Conservation (phyloP, 2,888 invertebrate species). For the Petrolisthes manimaculis region DNA sequence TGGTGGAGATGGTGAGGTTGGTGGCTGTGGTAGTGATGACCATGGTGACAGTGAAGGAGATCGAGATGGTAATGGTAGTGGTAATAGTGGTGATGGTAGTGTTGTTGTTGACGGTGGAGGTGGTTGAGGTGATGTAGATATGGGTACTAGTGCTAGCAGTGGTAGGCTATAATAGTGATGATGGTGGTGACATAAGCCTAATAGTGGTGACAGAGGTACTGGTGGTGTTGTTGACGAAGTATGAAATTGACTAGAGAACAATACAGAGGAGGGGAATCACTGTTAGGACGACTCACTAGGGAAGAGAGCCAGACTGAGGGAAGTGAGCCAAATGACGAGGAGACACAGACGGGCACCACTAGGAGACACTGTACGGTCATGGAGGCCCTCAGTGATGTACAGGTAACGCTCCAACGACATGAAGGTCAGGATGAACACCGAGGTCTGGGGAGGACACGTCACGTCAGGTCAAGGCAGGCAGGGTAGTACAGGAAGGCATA, state of each 20-base stretch:
- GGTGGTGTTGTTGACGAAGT: no score
- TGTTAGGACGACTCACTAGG: slow-evolving; percentile 72
- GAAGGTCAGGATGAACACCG: slow-evolving; percentile 78
- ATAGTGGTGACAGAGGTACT: background rate
- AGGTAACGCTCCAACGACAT: slow-evolving; percentile 80
- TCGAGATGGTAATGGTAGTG: background rate
- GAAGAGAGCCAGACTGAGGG: slow-evolving; percentile 76
- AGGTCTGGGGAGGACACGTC: slow-evolving; percentile 71
- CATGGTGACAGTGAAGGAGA: background rate
- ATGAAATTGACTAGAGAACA: background rate
- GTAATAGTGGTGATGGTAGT: background rate
- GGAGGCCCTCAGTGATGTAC: slow-evolving; percentile 72
- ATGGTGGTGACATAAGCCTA: background rate
- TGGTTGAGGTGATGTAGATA: background rate
- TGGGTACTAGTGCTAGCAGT: background rate
- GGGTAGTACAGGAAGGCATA: no score
- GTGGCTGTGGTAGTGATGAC: background rate
- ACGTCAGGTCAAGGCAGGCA: background rate
- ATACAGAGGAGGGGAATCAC: background rate
- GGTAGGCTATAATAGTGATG: background rate
- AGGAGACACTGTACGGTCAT: slow-evolving; percentile 74
- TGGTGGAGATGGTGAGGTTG: background rate
- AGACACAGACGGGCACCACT: slow-evolving; percentile 74
- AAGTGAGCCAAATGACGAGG: slow-evolving; percentile 76
- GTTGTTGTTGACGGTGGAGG: background rate